These are phyloP conservation scores for Petrosia ficiformis DNA, from an alignment of 37 sponge, comb jelly and placozoan genomes.

Conservation along the genomic window DNA sequence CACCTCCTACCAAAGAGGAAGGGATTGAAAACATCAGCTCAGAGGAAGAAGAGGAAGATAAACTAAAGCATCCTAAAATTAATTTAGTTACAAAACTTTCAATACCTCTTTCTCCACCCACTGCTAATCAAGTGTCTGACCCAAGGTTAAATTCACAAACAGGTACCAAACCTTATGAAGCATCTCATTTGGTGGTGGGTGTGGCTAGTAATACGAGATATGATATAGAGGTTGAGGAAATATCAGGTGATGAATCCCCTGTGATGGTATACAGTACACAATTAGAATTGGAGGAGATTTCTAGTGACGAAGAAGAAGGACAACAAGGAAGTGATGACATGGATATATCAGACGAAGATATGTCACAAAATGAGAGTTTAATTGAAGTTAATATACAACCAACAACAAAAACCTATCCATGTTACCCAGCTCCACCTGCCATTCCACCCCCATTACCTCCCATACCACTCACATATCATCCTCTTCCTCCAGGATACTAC, in stretches of 20 bases:
- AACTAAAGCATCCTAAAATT: not conserved
- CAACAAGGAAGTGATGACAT: slow-evolving; percentile 21
- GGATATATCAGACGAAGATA: slow-evolving; percentile 72
- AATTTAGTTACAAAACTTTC: not conserved
- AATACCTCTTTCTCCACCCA: not conserved
- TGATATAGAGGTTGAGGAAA: slow-evolving; percentile 65
- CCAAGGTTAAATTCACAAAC: too few relatives aligned
- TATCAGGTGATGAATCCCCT: slow-evolving; percentile 80
- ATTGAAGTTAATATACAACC: slow-evolving; percentile 59
- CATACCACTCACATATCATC: not conserved
- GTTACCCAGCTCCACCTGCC: not conserved
- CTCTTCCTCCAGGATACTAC: not conserved
- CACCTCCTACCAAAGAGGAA: slow-evolving; percentile 18
- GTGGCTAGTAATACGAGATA: not conserved
- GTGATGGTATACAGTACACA: slow-evolving; percentile 37
- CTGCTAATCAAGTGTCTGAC: not conserved
- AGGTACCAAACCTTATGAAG: too few relatives aligned
- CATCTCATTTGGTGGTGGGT: not conserved
- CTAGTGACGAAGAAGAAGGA: slow-evolving; percentile 22
- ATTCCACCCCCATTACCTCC: slow-evolving; percentile 4
- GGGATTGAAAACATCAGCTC: slow-evolving; percentile 62
- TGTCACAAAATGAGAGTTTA: slow-evolving; percentile 24
- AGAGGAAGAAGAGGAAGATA: slow-evolving; percentile 31
- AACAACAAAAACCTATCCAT: not conserved
- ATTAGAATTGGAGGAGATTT: slow-evolving; percentile 27